These are phyloP conservation scores for Mongoloraphidia duomilia DNA, from an alignment of 2,888 invertebrate species.

Conservation along the genomic window DNA sequence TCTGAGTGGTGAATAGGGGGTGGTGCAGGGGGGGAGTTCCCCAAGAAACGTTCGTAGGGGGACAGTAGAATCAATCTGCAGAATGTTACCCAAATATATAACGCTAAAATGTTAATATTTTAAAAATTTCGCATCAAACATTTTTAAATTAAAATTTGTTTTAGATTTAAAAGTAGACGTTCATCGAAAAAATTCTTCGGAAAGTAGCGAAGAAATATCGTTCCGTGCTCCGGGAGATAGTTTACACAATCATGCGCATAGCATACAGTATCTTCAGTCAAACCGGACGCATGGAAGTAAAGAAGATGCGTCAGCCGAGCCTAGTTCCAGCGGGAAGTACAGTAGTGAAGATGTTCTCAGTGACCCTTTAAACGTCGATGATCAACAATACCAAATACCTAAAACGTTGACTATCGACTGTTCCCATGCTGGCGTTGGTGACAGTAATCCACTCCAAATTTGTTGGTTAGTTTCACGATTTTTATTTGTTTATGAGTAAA, in stretches of 20 bases:
- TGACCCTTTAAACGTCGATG: no score
- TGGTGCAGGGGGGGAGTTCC: no score
- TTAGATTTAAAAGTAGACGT: slow-evolving; percentile 84
- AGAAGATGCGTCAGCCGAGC: slow-evolving; percentile 8
- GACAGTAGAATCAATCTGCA: no score
- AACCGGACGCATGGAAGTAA: slow-evolving; percentile 22
- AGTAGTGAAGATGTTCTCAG: no score
- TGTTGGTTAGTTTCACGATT: neutral
- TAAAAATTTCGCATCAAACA: neutral
- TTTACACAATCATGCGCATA: slow-evolving; percentile 30
- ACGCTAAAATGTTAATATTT: no score
- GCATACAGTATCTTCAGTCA: slow-evolving; percentile 19
- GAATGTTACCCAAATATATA: no score
- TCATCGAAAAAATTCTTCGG: slow-evolving; percentile 81
- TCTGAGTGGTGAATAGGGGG: no score
- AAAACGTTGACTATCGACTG: no score
- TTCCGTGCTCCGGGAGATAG: slow-evolving; percentile 21
- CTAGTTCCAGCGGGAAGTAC: neutral
- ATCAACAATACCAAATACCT: no score
- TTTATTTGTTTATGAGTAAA: neutral
- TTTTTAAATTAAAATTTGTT: slow-evolving; percentile 15
- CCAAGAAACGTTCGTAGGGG: no score
- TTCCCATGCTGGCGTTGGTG: no score
- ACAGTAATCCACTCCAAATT: no score
- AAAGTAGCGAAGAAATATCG: slow-evolving; percentile 63